Evolutionary conservation across 2,888 invertebrate species (phyloP).

Genomic region (Lingula anatina): DNA sequence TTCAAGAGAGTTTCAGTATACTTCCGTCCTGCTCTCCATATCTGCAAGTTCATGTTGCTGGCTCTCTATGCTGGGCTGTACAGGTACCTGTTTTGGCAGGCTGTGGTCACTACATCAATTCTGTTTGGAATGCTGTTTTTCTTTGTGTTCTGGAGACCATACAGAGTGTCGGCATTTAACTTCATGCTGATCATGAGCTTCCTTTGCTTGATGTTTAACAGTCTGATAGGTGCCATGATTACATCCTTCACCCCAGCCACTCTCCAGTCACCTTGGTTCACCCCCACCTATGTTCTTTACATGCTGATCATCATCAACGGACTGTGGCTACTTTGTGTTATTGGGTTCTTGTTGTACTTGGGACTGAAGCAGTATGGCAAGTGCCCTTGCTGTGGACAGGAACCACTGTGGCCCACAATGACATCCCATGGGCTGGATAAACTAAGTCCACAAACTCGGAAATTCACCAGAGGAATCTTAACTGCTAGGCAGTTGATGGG

Average conservation of each 20-base stretch:
- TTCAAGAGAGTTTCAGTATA: conserved; percentile 32
- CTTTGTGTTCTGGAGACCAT: conserved; percentile 28
- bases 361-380: conserved; percentile 6
- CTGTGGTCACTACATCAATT: conserved; percentile 18
- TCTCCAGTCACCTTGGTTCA: conserved; percentile 17
- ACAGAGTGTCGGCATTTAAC: conserved; percentile 33
- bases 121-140: conserved; percentile 19
- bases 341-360: conserved; percentile 16
- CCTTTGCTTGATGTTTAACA: conserved; percentile 23
- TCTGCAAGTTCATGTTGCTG: conserved; percentile 25
- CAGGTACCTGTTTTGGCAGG: conserved; percentile 24
- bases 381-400: conserved; percentile 16
- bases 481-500: conserved; percentile 33
- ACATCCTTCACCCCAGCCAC: conserved; percentile 13
- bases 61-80: conserved; percentile 27
- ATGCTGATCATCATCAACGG: conserved; percentile 27
- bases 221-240: conserved; percentile 26
- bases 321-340: conserved; percentile 20
- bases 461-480: conserved; percentile 40
- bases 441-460: conserved; percentile 32
- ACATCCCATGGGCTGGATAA: conserved; percentile 25
- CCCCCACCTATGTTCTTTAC: conserved; percentile 20
- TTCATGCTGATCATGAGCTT: conserved; percentile 22
- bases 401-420: conserved; percentile 39
- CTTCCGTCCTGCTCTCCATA: conserved; percentile 25